phyloP scores from a whole-genome alignment of 92 coral and sea anemone genomes.

The Epizoanthus fatuus region DNA sequence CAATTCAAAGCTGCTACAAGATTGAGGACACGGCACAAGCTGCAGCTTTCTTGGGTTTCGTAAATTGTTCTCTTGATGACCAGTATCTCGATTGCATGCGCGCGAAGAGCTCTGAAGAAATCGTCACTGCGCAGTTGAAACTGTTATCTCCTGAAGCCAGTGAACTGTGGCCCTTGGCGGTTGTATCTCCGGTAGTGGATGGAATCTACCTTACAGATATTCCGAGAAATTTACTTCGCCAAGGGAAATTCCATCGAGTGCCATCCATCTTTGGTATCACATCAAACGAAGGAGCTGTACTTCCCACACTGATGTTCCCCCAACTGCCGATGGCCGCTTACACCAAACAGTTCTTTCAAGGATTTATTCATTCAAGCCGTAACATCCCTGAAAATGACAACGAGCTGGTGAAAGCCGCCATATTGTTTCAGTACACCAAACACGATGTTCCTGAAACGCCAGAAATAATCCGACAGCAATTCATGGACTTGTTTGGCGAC shows the following conservation, averaged over 20 bases:
- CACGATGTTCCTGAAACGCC: conserved; percentile 51
- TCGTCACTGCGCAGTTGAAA: neutral
- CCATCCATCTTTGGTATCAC: conserved; percentile 45
- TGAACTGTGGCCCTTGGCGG: neutral
- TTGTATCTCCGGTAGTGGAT: conserved; percentile 38
- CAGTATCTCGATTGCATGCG: conserved; percentile 17
- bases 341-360: conserved; percentile 25
- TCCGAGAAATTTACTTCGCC: conserved; percentile 34
- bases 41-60: neutral
- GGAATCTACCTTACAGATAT: conserved; percentile 44
- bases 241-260: conserved; percentile 56
- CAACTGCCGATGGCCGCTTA: neutral
- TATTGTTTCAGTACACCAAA: conserved; percentile 65
- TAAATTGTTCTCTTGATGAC: neutral
- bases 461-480: conserved; percentile 32
- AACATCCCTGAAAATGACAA: conserved; percentile 47
- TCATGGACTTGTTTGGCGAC: conserved; percentile 43
- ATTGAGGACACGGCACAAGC: neutral
- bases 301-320: conserved; percentile 12
- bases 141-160: conserved; percentile 12
- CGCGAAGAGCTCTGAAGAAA: conserved; percentile 3
- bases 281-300: conserved; percentile 27
- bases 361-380: neutral
- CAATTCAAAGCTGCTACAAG: neutral
- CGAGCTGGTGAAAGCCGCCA: conserved; percentile 61